Base-by-base conservation (phyloP, 2,797 vertebrate species). In the Harpagifer antarcticus region DNA sequence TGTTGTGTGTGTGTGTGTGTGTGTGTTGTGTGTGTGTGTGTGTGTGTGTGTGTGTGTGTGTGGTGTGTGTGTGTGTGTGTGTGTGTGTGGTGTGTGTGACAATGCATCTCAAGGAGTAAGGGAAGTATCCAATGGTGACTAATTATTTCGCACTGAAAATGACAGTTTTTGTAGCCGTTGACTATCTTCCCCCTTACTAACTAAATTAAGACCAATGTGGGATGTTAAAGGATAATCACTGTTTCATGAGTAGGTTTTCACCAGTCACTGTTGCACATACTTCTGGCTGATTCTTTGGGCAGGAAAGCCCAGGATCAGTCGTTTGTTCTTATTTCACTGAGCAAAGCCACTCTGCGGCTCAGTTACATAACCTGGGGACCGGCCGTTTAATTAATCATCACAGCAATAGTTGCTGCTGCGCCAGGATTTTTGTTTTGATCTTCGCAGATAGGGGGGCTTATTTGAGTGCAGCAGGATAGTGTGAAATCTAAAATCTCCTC, bases 101-200 rank as follows among this genome's bases (percentile, higher is more conserved):
- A 76, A 73, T 68, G 44, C 52, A 57, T 59, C 64, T 84, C 68
- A 49, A 55, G 74, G 72, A 78, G 56, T 62, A 59, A 77, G 64
- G 59, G 64, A 69, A 76, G 75, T 48, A 68, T 87, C 62, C 86
- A 89, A 90, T 89, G 81, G 88, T 79, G 83, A 79, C 79, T 91
- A 88, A 93, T 91, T 91, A 89, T 88, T 80, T 88, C 81, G 83
- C 82, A 72, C 69, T 81, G 78, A 61, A 86, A 88, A 91, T 81
- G 72, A 77, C 74, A 81, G 67, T 61, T 81, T 87, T 85, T 84
- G 73, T 80, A 72, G 82, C 73, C 48, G 40, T 54, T 54, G 58
- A 74, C 75, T 79, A 40, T 74, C 76, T 57, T 62, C 74, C 68
- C 72, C 16, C 69, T 60, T 78, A 60, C 65, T 79, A 78, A 81